Conservation (phyloP, 2,888 invertebrate species). For the Zelleria hepariella region DNA sequence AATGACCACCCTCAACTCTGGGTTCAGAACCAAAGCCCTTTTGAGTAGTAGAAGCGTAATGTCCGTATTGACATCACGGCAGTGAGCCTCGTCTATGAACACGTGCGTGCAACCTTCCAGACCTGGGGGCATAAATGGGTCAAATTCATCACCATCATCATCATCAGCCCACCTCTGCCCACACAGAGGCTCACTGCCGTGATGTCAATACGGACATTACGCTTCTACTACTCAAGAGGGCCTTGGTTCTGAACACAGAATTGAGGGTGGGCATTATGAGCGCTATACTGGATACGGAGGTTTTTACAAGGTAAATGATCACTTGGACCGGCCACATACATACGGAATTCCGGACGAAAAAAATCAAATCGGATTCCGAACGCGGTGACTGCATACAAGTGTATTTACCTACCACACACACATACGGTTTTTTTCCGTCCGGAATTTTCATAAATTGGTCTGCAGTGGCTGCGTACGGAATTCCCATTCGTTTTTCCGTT, state of each 20-base stretch:
- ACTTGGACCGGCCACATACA: neutral
- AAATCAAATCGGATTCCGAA: too few relatives aligned
- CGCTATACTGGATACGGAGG: conserved; percentile 76
- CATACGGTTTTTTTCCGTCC: too few relatives aligned
- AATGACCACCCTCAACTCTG: conserved; percentile 71
- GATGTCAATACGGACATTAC: conserved; percentile 78
- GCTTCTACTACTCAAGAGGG: conserved; percentile 70
- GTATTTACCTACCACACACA: too few relatives aligned
- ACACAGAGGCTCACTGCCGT: conserved; percentile 83
- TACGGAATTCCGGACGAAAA: too few relatives aligned
- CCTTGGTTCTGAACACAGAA: conserved; percentile 61
- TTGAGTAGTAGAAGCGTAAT: conserved; percentile 73
- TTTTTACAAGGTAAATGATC: neutral
- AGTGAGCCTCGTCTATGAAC: conserved; percentile 82
- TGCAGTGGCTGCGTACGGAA: too few relatives aligned
- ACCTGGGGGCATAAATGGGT: conserved; percentile 25
- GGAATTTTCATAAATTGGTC: too few relatives aligned
- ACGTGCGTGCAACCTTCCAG: conserved; percentile 76
- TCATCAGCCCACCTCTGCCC: too few relatives aligned
- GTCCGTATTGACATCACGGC: conserved; percentile 79
- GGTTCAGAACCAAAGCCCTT: conserved; percentile 65
- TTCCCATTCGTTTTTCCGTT: too few relatives aligned
- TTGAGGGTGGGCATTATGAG: conserved; percentile 80
- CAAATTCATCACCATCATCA: too few relatives aligned
- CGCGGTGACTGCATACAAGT: too few relatives aligned